phyloP scores from a whole-genome alignment of 2,113 vertebrate species.

The Bufo bufo region DNA sequence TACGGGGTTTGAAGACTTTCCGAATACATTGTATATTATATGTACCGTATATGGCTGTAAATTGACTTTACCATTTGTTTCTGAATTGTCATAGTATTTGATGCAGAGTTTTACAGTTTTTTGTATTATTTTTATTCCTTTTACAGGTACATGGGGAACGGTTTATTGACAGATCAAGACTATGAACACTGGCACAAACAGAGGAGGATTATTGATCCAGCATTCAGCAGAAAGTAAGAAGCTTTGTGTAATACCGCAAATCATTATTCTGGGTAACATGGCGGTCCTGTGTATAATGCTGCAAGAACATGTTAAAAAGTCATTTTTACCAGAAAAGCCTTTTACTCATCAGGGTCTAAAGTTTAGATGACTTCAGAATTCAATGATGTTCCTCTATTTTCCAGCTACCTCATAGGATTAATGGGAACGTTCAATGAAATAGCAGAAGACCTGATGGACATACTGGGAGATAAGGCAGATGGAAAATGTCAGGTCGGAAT shows the following conservation, averaged over 20 bases:
- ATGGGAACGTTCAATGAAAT: constrained; percentile 80
- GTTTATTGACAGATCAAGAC: constrained; percentile 77
- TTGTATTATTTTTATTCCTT: neutral
- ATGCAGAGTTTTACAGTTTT: neutral
- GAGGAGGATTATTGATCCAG: constrained; percentile 84
- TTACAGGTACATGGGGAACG: constrained; percentile 83
- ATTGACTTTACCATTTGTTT: too few relatives aligned
- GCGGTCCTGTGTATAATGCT: too few relatives aligned
- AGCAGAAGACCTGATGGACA: constrained; percentile 76
- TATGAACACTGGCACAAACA: constrained; percentile 87
- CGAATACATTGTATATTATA: too few relatives aligned
- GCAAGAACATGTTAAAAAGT: too few relatives aligned
- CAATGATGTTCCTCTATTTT: neutral
- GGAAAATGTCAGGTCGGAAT: constrained; percentile 74
- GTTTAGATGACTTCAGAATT: neutral
- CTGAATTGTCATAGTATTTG: neutral
- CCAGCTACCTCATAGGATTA: constrained; percentile 74
- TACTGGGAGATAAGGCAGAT: constrained; percentile 73
- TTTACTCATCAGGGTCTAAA: neutral
- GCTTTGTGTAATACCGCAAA: neutral
- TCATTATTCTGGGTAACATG: too few relatives aligned
- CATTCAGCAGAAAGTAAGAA: constrained; percentile 74
- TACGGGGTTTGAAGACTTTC: too few relatives aligned
- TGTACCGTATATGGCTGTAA: too few relatives aligned
- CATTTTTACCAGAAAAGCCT: too few relatives aligned